A percentile compares a stretch with the other conserved stretches of the same genome.
Conservation (phyloP, 2,113 vertebrate species). For the Antennarius striatus region DNA sequence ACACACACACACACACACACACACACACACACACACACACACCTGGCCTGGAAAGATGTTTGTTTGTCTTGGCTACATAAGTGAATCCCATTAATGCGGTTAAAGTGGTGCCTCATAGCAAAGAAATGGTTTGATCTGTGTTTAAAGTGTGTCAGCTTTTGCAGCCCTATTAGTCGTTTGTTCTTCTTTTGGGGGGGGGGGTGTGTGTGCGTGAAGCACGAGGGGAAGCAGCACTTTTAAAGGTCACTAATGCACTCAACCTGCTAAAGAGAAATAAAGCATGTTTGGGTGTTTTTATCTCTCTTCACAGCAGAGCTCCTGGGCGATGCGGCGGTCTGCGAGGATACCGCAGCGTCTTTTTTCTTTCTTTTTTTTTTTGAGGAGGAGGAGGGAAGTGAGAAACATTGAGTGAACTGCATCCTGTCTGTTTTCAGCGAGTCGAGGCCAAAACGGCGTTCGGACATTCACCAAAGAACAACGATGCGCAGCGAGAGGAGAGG, state of each 20-base stretch:
- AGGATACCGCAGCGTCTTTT: constrained; percentile 32
- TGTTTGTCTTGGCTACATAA: constrained; percentile 60
- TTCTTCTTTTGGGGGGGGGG: constrained; percentile 47
- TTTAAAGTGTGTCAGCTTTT: constrained; percentile 69
- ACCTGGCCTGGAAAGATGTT: constrained; percentile 44
- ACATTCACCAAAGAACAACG: constrained; percentile 5
- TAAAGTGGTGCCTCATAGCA: constrained; percentile 35
- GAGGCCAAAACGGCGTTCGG: background rate
- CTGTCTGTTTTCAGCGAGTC: constrained; percentile 8
- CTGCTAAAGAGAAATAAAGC: constrained; percentile 61
- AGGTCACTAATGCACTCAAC: constrained; percentile 74
- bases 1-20: too few relatives aligned
- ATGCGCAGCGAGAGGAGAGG: background rate
- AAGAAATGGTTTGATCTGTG: constrained; percentile 69
- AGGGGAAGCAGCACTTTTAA: constrained; percentile 66
- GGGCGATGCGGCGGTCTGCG: constrained; percentile 58
- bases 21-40: too few relatives aligned
- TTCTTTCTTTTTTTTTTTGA: constrained; percentile 10
- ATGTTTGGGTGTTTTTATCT: constrained; percentile 70
- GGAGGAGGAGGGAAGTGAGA: constrained; percentile 19
- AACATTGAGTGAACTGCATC: constrained; percentile 37
- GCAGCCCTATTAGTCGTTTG: constrained; percentile 64
- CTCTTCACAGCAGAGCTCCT: constrained; percentile 58
- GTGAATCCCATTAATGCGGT: constrained; percentile 62
- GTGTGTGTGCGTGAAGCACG: constrained; percentile 48